These are phyloP conservation scores for Cyprinodon tularosa DNA, from an alignment of 2,113 vertebrate genomes.

Conservation along the genomic window DNA sequence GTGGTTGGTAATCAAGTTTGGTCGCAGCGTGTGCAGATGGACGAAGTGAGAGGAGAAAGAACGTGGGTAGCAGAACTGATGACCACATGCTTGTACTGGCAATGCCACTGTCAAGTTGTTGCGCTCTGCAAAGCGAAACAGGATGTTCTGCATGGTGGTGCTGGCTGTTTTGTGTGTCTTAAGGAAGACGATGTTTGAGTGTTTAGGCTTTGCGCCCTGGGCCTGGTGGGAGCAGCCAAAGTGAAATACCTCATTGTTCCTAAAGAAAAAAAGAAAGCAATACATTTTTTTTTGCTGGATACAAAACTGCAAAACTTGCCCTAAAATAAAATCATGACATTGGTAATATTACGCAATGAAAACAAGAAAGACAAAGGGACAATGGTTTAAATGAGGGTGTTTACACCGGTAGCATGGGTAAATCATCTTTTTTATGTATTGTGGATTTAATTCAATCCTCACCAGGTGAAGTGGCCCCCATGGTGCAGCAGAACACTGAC, in stretches of 20 bases:
- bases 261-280: slow-evolving; percentile 35
- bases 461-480: slow-evolving; percentile 84
- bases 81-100: slow-evolving; percentile 81
- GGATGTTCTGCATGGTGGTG: slow-evolving; percentile 88
- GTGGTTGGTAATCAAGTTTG: slow-evolving; percentile 85
- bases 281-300: slow-evolving; percentile 4
- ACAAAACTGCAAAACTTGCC: not conserved
- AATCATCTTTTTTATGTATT: not conserved
- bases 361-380: slow-evolving; percentile 10
- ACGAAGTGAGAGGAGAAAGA: slow-evolving; percentile 83
- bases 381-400: not conserved
- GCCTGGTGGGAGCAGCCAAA: slow-evolving; percentile 61
- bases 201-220: slow-evolving; percentile 73
- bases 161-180: slow-evolving; percentile 92
- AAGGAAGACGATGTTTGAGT: slow-evolving; percentile 85
- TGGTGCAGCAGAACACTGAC: slow-evolving; percentile 85
- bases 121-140: slow-evolving; percentile 88
- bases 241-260: slow-evolving; percentile 78
- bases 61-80: slow-evolving; percentile 89
- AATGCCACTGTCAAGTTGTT: slow-evolving; percentile 87
- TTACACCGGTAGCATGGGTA: no score
- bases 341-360: not conserved
- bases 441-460: slow-evolving; percentile 53
- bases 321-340: slow-evolving; percentile 3
- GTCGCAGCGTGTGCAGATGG: slow-evolving; percentile 83